These are phyloP conservation scores for Halcyon leucocephala DNA, from an alignment of 2,797 vertebrate species.

Conservation along the genomic window DNA sequence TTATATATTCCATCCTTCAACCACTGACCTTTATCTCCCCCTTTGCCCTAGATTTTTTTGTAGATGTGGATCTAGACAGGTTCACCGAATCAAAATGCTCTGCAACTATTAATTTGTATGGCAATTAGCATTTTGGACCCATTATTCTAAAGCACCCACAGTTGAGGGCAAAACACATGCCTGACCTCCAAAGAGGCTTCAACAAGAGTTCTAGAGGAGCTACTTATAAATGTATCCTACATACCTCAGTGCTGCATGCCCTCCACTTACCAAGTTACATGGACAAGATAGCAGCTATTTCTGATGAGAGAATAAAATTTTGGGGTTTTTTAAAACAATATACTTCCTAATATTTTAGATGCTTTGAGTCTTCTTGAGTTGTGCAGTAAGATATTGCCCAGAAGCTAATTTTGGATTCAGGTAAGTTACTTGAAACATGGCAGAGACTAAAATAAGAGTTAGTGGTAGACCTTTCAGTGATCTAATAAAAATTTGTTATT, in stretches of 20 bases:
- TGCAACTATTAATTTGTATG: background rate
- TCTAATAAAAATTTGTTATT: background rate
- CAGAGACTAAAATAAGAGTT: background rate
- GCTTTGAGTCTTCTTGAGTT: background rate
- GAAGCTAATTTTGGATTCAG: background rate
- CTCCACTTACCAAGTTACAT: background rate
- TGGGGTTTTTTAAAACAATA: background rate
- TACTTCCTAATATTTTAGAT: background rate
- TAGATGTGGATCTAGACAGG: background rate
- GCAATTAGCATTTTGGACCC: background rate
- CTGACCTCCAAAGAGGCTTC: background rate
- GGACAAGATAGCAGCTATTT: background rate
- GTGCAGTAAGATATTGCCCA: background rate
- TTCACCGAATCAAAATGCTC: background rate
- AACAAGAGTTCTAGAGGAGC: background rate
- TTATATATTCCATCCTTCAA: background rate
- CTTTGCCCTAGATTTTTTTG: background rate
- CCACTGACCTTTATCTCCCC: background rate
- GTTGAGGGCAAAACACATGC: background rate
- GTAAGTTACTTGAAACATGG: background rate
- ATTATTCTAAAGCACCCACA: background rate
- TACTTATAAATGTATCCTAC: background rate
- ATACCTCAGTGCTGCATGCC: too few species aligned
- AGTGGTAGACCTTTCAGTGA: background rate
- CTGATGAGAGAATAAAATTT: background rate